Evolutionary conservation across 2,888 invertebrate species (phyloP).

Genomic region (Lasioglossum morio): DNA sequence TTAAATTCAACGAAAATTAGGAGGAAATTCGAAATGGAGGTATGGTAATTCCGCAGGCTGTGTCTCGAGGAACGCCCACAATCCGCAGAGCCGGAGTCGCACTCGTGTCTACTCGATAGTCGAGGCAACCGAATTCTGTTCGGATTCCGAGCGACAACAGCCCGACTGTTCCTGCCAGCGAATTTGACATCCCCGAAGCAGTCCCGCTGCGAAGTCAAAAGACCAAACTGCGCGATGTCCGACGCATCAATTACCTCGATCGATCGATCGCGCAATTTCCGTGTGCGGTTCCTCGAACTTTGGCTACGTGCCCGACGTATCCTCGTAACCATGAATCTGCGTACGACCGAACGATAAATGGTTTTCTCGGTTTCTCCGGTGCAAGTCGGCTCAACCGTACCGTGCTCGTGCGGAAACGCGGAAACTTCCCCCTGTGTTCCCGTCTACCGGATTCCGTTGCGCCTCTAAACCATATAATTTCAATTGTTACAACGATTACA

Average conservation of each 20-base stretch:
- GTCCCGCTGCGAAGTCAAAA: not conserved
- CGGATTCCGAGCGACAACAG: not conserved
- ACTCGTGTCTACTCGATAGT: not conserved
- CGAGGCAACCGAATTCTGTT: not conserved
- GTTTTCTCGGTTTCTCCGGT: constrained; percentile 34
- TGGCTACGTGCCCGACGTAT: constrained; percentile 64
- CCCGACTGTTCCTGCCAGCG: not conserved
- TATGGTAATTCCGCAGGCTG: not conserved
- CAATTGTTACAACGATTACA: constrained; percentile 30
- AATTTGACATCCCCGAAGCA: not conserved
- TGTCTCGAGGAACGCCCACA: not conserved
- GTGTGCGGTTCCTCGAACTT: constrained; percentile 41
- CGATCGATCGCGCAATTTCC: constrained; percentile 55
- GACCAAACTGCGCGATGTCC: constrained; percentile 44
- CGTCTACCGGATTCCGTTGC: not conserved
- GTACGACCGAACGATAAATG: constrained; percentile 51
- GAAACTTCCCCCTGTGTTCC: constrained; percentile 32
- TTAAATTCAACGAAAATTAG: no score
- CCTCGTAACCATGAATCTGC: constrained; percentile 51
- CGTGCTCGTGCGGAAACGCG: constrained; percentile 23
- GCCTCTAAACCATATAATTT: constrained; percentile 28
- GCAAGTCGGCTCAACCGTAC: constrained; percentile 25
- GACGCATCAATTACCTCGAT: constrained; percentile 62
- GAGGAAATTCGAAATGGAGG: not conserved
- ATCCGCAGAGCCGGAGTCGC: not conserved